These are phyloP conservation scores for Tokudaia tokunoshimensis DNA, from an alignment of 2,797 vertebrate genomes.

Conservation along the genomic window DNA sequence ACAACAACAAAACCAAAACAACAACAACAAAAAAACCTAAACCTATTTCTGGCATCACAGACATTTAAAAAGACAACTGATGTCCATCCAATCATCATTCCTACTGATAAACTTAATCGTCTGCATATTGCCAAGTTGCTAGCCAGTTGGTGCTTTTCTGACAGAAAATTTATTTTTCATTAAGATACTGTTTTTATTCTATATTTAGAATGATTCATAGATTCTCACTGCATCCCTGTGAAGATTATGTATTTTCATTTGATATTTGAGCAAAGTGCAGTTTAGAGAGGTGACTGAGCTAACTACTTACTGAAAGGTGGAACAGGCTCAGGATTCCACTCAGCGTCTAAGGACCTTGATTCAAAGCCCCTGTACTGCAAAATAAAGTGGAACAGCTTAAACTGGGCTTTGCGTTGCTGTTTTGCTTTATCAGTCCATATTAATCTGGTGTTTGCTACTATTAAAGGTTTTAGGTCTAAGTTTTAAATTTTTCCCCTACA, in stretches of 20 bases:
- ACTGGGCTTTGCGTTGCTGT: not conserved
- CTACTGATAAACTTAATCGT: not conserved
- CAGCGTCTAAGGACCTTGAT: not conserved
- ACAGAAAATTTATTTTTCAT: not conserved
- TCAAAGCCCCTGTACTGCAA: not conserved
- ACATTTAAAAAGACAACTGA: not conserved
- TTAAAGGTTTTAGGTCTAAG: slow-evolving; percentile 26
- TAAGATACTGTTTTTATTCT: not conserved
- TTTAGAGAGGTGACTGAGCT: not conserved
- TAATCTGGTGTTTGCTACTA: slow-evolving; percentile 20
- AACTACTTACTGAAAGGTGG: not conserved
- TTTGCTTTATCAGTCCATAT: not conserved
- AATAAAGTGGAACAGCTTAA: not conserved
- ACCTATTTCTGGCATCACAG: not conserved
- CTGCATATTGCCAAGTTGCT: not conserved
- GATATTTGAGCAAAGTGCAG: not conserved
- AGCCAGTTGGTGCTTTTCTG: not conserved
- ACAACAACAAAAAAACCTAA: not conserved
- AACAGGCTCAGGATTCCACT: not conserved
- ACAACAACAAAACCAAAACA: no score
- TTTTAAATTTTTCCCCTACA: not conserved
- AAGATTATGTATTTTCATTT: not conserved
- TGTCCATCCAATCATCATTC: slow-evolving; percentile 5
- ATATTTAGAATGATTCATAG: not conserved
- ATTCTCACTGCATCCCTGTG: not conserved